phyloP scores from a whole-genome alignment of 1,140 invertebrate genomes.

The Megalopta genalis region DNA sequence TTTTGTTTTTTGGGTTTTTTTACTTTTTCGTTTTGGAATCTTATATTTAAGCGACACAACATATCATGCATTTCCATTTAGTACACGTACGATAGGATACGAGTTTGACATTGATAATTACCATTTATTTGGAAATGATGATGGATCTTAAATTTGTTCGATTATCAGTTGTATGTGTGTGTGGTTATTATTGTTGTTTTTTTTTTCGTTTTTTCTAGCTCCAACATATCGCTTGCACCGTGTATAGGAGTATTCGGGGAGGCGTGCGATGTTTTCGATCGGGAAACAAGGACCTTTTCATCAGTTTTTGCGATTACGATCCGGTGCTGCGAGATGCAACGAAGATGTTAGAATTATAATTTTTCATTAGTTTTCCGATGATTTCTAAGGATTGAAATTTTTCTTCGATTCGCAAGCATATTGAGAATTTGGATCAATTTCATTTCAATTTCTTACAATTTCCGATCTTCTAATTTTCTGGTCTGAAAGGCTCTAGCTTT shows the following conservation, averaged over 20 bases:
- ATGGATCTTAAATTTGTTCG: constrained; percentile 3
- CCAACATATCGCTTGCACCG: neutral
- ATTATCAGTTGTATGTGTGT: neutral
- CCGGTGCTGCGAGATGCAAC: no score
- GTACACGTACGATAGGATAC: constrained; percentile 42
- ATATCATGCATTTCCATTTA: constrained; percentile 44
- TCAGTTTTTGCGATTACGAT: no score
- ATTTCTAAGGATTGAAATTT: no score
- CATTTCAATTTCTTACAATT: no score
- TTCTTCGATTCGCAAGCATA: no score
- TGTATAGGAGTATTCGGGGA: neutral
- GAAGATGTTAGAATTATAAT: no score
- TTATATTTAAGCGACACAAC: constrained; percentile 50
- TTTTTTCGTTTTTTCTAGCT: neutral
- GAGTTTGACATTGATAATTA: constrained; percentile 31
- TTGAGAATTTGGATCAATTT: no score
- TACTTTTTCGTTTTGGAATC: constrained; percentile 2
- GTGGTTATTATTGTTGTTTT: no score
- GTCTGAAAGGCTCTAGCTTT: no score
- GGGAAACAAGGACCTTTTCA: neutral
- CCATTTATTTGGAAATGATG: constrained; percentile 11
- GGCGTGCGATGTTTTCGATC: neutral
- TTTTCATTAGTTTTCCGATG: no score
- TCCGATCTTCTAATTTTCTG: no score
- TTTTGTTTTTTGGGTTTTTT: neutral